Percentiles rank a stretch among this genome's conserved stretches.
Evolutionary conservation across 1,140 invertebrate genomes (phyloP).

Genomic region (Leptestheria dahalacensis): DNA sequence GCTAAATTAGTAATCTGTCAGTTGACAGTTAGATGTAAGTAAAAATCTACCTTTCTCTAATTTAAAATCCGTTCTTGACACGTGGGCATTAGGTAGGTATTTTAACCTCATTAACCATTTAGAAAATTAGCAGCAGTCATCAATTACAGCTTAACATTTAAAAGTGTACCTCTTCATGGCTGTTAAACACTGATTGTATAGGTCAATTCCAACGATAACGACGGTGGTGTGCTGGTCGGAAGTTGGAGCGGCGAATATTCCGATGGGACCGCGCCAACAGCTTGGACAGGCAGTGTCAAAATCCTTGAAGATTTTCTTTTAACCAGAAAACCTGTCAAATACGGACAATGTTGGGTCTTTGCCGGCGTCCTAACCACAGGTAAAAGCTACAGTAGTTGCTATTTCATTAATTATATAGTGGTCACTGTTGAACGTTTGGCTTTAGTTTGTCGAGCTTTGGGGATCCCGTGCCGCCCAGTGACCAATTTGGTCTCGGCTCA

Average conservation of each 20-base stretch:
- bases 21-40: no score
- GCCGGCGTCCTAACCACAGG: slow-evolving; percentile 50
- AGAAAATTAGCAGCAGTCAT: no score
- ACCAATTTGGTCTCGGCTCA: slow-evolving; percentile 59
- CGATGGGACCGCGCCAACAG: slow-evolving; percentile 46
- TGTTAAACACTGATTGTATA: no score
- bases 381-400: no score
- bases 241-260: slow-evolving; percentile 55
- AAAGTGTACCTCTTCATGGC: no score
- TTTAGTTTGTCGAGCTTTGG: slow-evolving; percentile 48
- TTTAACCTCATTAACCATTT: no score
- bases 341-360: slow-evolving; percentile 66
- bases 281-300: slow-evolving; percentile 46
- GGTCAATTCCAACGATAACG: slow-evolving; percentile 55
- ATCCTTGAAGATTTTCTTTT: slow-evolving; percentile 45
- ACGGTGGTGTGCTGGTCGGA: slow-evolving; percentile 48
- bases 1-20: no score
- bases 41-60: no score
- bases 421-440: not conserved
- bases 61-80: no score
- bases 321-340: slow-evolving; percentile 42
- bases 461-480: slow-evolving; percentile 51
- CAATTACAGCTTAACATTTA: no score
- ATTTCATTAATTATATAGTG: not conserved
- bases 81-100: no score